These are phyloP conservation scores for Fabriciana adippe DNA, from an alignment of 2,888 invertebrate species.

Conservation along the genomic window DNA sequence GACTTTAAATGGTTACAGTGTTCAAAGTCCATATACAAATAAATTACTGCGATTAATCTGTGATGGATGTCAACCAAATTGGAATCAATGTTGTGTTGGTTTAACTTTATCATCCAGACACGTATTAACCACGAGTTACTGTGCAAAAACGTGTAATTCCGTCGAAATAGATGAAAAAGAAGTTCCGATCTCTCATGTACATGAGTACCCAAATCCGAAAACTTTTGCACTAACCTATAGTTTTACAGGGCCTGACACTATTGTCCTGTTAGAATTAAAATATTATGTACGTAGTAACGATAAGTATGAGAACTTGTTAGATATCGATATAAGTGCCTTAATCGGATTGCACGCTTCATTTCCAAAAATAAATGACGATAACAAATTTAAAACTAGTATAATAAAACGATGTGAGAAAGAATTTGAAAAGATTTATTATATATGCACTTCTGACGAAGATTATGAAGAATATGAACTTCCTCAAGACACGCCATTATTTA, in stretches of 20 bases:
- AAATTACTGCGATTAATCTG: constrained; percentile 52
- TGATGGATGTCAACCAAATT: constrained; percentile 38
- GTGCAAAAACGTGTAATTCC: constrained; percentile 54
- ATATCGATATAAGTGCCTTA: constrained; percentile 45
- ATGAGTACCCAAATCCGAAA: constrained; percentile 29
- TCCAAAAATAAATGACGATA: constrained; percentile 44
- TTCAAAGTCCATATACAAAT: constrained; percentile 42
- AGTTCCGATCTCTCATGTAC: constrained; percentile 17
- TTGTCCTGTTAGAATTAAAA: constrained; percentile 34
- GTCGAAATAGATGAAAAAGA: constrained; percentile 33
- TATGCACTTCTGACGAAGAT: constrained; percentile 50
- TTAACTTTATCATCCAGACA: constrained; percentile 51
- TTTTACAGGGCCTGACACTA: constrained; percentile 23
- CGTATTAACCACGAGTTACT: constrained; percentile 55
- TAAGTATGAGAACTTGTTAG: constrained; percentile 47
- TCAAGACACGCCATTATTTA: constrained; percentile 57
- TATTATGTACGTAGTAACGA: background rate
- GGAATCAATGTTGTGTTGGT: constrained; percentile 53
- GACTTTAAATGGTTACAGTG: constrained; percentile 5
- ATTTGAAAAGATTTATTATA: constrained; percentile 43
- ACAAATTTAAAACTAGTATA: constrained; percentile 44
- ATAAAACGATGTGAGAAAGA: constrained; percentile 49
- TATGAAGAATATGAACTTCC: constrained; percentile 42
- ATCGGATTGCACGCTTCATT: constrained; percentile 50
- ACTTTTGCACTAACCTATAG: constrained; percentile 20